phyloP scores from a whole-genome alignment of 2,113 vertebrate genomes.

The Ptyas mucosa region DNA sequence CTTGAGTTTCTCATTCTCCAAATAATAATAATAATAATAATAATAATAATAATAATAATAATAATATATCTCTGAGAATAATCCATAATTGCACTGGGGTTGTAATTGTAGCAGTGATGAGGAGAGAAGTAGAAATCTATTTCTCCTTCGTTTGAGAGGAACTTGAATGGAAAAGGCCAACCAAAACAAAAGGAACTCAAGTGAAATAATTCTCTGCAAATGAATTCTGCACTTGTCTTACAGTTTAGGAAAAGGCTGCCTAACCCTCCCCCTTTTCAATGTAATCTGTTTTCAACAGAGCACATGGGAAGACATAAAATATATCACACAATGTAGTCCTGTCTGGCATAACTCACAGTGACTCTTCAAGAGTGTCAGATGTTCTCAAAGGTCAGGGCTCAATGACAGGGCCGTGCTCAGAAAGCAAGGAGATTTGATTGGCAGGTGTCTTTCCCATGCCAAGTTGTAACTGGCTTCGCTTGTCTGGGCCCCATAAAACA shows the following conservation, averaged over 20 bases:
- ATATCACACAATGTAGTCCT: neutral
- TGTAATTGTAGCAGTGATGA: constrained; percentile 1
- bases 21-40: too few species aligned
- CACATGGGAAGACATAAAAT: neutral
- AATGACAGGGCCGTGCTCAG: constrained; percentile 8
- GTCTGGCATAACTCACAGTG: neutral
- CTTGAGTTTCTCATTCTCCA: too few species aligned
- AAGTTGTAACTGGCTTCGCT: constrained; percentile 5
- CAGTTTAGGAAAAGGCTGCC: constrained; percentile 10
- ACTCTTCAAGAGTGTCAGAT: neutral
- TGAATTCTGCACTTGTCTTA: rapidly evolving
- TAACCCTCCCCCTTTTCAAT: constrained; percentile 7
- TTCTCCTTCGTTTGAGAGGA: neutral
- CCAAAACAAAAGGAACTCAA: constrained; percentile 26
- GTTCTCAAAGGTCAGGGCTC: constrained; percentile 20
- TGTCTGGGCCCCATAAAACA: constrained; percentile 16
- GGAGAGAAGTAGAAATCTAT: neutral
- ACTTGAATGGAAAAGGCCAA: neutral
- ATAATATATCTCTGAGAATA: neutral
- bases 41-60: too few species aligned
- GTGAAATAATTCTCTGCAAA: constrained; percentile 36
- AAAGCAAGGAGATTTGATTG: neutral
- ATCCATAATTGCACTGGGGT: neutral
- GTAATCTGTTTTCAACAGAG: constrained; percentile 8
- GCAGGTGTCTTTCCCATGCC: constrained; percentile 28